Evolutionary conservation across 1,140 invertebrate genomes (phyloP).

Genomic region (Monochamus saltuarius): DNA sequence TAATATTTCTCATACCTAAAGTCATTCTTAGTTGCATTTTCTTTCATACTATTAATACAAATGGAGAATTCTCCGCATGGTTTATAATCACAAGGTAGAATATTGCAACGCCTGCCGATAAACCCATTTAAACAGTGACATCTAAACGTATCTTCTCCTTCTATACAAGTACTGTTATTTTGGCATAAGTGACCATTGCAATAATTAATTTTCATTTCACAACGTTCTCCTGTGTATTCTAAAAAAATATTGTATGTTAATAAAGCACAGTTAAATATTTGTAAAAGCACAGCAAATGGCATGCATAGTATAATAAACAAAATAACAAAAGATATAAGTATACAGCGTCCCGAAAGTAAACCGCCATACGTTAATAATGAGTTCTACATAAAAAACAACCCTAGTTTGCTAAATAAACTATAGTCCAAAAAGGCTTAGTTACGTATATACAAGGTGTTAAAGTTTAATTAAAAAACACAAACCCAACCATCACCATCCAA

Average conservation of each 20-base stretch:
- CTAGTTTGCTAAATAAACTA: too few relatives aligned
- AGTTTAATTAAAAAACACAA: too few relatives aligned
- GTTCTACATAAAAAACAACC: too few relatives aligned
- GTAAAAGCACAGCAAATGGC: too few relatives aligned
- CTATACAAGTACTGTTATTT: slow-evolving; percentile 59
- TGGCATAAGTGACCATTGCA: slow-evolving; percentile 56
- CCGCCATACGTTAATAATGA: too few relatives aligned
- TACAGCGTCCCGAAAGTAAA: too few relatives aligned
- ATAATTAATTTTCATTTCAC: slow-evolving; percentile 52
- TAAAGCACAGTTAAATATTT: too few relatives aligned
- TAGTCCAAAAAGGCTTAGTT: too few relatives aligned
- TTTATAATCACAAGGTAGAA: slow-evolving; percentile 58
- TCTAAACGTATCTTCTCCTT: slow-evolving; percentile 54
- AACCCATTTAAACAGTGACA: slow-evolving; percentile 63
- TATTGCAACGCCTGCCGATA: slow-evolving; percentile 58
- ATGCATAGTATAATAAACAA: too few relatives aligned
- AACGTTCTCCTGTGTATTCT: slow-evolving; percentile 52
- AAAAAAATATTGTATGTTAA: slow-evolving; percentile 8
- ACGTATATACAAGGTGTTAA: too few relatives aligned
- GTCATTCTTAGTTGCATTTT: slow-evolving; percentile 48
- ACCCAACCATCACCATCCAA: too few relatives aligned
- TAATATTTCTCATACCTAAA: slow-evolving; percentile 44
- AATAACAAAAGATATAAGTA: too few relatives aligned
- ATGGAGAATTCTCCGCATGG: slow-evolving; percentile 57
- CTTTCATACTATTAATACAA: slow-evolving; percentile 55